phyloP scores from a whole-genome alignment of 2,888 invertebrate species.

The Pterobdella sp. region DNA sequence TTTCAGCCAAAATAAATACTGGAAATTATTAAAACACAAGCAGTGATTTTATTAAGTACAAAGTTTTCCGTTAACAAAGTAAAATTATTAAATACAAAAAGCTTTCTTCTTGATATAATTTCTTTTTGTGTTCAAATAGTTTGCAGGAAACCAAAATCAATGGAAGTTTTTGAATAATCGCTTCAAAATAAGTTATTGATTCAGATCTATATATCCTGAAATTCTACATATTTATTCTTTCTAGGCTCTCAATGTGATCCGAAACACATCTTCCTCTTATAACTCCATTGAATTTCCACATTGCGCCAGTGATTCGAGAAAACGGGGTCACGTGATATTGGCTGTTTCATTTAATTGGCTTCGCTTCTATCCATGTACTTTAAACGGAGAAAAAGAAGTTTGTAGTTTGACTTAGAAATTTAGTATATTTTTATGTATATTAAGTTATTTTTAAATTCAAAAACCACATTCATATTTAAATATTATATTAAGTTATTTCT shows the following conservation, averaged over 20 bases:
- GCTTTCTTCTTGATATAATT: no score
- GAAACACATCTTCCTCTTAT: constrained; percentile 77
- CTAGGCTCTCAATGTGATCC: constrained; percentile 45
- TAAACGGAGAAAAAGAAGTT: constrained; percentile 68
- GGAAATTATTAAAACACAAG: no score
- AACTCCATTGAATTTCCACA: constrained; percentile 89
- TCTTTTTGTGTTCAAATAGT: no score
- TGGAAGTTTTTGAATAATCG: no score
- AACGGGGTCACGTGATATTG: constrained; percentile 71
- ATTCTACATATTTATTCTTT: no score
- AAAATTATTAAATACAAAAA: no score
- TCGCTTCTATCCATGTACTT: constrained; percentile 74
- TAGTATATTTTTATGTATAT: not conserved
- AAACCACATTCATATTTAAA: not conserved
- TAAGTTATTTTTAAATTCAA: not conserved
- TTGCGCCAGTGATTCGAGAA: constrained; percentile 79
- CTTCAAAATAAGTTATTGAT: no score
- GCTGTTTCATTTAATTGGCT: constrained; percentile 62
- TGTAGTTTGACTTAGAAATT: not conserved
- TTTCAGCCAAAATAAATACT: no score
- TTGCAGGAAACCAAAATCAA: no score
- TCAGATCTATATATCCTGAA: no score
- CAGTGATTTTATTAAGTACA: no score
- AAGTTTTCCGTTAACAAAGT: no score
- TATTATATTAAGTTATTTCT: not conserved